Percentiles rank a stretch among this genome's conserved stretches.
Conservation (phyloP, 2,113 vertebrate species). For the Phrynosoma platyrhinos region DNA sequence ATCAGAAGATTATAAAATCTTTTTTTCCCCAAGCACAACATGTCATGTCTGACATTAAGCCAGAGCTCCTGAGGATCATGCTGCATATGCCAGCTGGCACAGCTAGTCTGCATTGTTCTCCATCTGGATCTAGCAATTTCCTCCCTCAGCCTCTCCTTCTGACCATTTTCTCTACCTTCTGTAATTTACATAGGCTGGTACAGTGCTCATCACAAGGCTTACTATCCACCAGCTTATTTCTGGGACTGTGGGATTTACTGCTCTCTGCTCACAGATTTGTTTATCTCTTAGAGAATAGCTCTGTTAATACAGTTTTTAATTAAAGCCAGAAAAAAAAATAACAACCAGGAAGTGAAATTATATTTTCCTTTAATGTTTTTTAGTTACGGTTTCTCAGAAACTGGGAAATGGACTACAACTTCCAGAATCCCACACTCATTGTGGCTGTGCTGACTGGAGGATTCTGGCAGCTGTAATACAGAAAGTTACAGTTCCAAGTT, state of each 20-base stretch:
- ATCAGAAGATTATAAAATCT: slow-evolving; percentile 5
- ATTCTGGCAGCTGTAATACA: not conserved
- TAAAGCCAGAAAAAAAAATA: not conserved
- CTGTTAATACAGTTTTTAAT: slow-evolving; percentile 9
- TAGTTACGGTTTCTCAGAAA: not conserved
- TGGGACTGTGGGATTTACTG: accelerated
- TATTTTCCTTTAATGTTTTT: not conserved
- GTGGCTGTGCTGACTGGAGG: too few species aligned
- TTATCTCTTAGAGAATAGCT: not conserved
- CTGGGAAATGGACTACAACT: not conserved
- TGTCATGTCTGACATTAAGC: slow-evolving; percentile 9
- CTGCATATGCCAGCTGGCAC: not conserved
- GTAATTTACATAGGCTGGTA: not conserved
- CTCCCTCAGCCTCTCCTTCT: not conserved
- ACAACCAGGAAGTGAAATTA: not conserved
- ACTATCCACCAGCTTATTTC: slow-evolving; percentile 4
- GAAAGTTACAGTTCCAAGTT: not conserved
- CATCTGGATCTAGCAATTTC: slow-evolving; percentile 18
- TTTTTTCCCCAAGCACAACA: slow-evolving; percentile 7
- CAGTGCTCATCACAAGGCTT: not conserved
- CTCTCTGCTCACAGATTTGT: not conserved
- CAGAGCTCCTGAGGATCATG: not conserved
- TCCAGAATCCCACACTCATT: not conserved
- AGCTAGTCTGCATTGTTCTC: not conserved
- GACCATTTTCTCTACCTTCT: slow-evolving; percentile 9